These are phyloP conservation scores for Drosophila neocordata DNA, from an alignment of 1,140 invertebrate species.

Conservation along the genomic window DNA sequence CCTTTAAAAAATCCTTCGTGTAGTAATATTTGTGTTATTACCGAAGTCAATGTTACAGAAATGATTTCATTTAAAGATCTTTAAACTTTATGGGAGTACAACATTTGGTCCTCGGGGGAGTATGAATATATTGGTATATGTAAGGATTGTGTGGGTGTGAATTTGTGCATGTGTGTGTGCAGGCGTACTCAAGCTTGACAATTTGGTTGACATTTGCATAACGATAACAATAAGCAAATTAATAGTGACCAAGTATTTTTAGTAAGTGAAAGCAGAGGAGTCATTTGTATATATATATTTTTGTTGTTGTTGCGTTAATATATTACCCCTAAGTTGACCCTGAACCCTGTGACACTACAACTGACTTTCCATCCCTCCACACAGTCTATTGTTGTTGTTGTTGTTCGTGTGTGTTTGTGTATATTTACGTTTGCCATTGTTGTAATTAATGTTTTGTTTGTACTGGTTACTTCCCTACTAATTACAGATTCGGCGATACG, in stretches of 20 bases:
- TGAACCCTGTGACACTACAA: neutral
- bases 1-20: too few species aligned
- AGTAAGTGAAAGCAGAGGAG: constrained; percentile 1
- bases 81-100: too few species aligned
- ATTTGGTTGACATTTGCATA: constrained; percentile 28
- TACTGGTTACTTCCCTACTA: constrained; percentile 38
- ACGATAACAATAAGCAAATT: constrained; percentile 55
- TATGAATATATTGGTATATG: too few species aligned
- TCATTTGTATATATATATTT: neutral
- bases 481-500: constrained; percentile 76
- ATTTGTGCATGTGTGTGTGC: neutral
- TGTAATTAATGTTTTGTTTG: constrained; percentile 71
- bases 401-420: constrained; percentile 28
- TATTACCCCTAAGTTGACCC: constrained; percentile 27
- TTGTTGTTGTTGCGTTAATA: constrained; percentile 32
- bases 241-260: constrained; percentile 11
- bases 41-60: too few species aligned
- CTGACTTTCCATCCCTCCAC: neutral
- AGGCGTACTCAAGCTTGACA: too few species aligned
- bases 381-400: constrained; percentile 11
- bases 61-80: too few species aligned
- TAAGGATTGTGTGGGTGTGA: too few species aligned
- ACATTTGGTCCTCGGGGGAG: too few species aligned
- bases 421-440: constrained; percentile 52
- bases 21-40: too few species aligned